Evolutionary conservation across 2,797 vertebrate genomes (phyloP), one percentile per base, ranked within the genome.

Genomic region (Apodemus agrarius): DNA sequence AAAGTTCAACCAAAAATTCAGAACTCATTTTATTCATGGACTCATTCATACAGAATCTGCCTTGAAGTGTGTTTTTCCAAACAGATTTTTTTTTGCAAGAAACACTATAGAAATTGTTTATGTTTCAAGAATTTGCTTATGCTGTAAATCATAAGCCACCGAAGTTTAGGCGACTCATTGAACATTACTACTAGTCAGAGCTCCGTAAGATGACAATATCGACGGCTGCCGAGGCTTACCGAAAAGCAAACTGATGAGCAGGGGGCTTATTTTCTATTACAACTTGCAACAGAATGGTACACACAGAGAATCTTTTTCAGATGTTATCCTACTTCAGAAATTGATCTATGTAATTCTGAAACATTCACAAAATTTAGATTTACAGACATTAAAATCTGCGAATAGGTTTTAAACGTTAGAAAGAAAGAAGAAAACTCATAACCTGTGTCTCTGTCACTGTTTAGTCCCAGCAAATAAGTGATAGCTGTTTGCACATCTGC

Each of bases 31-130:
- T 91, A 94, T 96, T 81, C 49, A 90, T 37, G 40, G 19, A 91
- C 72, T 29, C 11, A 40, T 37, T 5, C 4, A 40, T 24, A 89
- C 16, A 91, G 9, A 21, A 69, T 26, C 59, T 92, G 54, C 24
- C 8, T 93, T 46, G 11, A 89, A 76, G 88, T 90, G 3, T 90
- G 90, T 91, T 92, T 83, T 96, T 94, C 63, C 1, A 81, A 85
- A 84, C 59, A 91, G 8, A 52, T 89, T 29, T n/a, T 94, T n/a
- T 94, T 74, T 85, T 75, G 46, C 34, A 16, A 86, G 54, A 67
- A 13, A 78, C 17, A 86, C 40, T 76, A 93, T 29, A 95, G n/a
- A 22, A 95, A 83, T 76, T 78, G 49, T 61, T 87, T 67, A 90
- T 26, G 84, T 93, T 90, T 54, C 81, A 63, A 94, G 37, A 93